A percentile compares a stretch with the other conserved stretches of the same genome.
These are phyloP conservation scores for Drosophila bunnanda DNA, from an alignment of 2,888 invertebrate genomes.

Conservation along the genomic window DNA sequence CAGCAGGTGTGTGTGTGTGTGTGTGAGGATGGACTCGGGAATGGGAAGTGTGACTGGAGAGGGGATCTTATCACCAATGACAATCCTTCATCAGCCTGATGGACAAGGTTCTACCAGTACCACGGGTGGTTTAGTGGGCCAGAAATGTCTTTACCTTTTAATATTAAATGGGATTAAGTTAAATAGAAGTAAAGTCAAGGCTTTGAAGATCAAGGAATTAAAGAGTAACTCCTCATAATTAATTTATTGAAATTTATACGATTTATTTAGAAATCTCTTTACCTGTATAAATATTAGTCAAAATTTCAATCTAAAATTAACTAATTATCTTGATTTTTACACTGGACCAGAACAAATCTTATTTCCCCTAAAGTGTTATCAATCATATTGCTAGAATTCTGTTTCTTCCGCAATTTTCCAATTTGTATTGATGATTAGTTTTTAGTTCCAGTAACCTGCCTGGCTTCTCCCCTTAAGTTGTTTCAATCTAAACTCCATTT, in stretches of 20 bases:
- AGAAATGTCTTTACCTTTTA: constrained; percentile 5
- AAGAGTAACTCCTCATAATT: not conserved
- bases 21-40: constrained; percentile 10
- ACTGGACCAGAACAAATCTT: not conserved
- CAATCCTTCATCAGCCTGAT: constrained; percentile 35
- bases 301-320: not conserved
- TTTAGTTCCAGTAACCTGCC: constrained; percentile 7
- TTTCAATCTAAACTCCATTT: constrained; percentile 5
- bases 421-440: constrained; percentile 15
- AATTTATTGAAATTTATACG: not conserved
- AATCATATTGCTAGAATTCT: not conserved
- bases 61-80: constrained; percentile 56
- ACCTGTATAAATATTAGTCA: not conserved
- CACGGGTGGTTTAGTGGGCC: constrained; percentile 4
- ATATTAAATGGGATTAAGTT: constrained; percentile 2
- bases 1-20: constrained; percentile 29
- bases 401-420: not conserved
- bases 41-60: not conserved
- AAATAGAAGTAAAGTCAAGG: no score
- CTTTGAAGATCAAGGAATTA: not conserved
- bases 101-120: constrained; percentile 44
- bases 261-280: no score
- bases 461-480: not conserved
- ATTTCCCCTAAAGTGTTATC: not conserved
- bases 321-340: not conserved